Evolutionary conservation across 2,797 vertebrate genomes (phyloP).

Genomic region (Hydrolagus colliei): DNA sequence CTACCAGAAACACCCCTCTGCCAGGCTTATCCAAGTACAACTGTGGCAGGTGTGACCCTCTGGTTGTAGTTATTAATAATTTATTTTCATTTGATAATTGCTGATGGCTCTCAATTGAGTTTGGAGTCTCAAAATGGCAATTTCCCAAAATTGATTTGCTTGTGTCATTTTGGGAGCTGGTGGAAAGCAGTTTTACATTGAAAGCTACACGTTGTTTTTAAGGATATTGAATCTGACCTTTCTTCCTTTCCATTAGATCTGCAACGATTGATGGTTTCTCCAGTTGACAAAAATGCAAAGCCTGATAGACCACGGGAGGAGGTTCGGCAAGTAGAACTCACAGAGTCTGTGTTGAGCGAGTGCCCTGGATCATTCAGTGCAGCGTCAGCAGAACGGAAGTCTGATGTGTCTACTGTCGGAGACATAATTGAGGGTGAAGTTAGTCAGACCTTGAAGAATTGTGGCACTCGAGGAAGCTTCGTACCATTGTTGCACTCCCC

Average conservation of each 20-base stretch:
- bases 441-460: conserved; percentile 38
- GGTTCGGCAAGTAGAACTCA: conserved; percentile 34
- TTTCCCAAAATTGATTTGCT: not conserved
- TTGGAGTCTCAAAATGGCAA: not conserved
- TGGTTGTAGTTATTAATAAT: not conserved
- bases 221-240: not conserved
- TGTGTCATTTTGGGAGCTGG: not conserved
- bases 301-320: conserved; percentile 45
- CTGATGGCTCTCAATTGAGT: not conserved
- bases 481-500: not conserved
- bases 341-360: conserved; percentile 42
- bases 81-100: not conserved
- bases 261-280: conserved; percentile 64
- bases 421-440: conserved; percentile 43
- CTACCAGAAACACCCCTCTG: not conserved
- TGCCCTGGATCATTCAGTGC: not conserved
- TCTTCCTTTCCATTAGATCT: conserved; percentile 61
- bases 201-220: no score
- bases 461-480: not conserved
- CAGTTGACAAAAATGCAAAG: conserved; percentile 50
- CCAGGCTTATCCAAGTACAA: not conserved
- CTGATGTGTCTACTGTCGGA: conserved; percentile 40
- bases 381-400: not conserved
- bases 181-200: not conserved
- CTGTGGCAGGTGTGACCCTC: not conserved